These are phyloP conservation scores for Psettodes erumei DNA, from an alignment of 2,113 vertebrate genomes.

Conservation along the genomic window DNA sequence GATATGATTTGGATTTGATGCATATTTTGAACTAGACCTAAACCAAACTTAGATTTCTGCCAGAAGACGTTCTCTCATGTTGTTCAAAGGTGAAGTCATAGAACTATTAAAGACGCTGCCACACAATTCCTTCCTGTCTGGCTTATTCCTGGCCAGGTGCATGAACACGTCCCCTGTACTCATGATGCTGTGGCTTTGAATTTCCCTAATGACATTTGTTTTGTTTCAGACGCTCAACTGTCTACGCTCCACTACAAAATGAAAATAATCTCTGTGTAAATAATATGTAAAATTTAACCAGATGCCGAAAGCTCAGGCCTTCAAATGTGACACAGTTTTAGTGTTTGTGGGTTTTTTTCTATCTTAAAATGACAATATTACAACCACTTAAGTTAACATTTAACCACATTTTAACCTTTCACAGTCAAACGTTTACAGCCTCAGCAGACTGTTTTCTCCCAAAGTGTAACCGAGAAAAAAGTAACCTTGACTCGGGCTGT, in stretches of 20 bases:
- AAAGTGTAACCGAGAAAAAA: background rate
- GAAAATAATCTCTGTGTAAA: background rate
- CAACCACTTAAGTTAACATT: background rate
- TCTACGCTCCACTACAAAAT: background rate
- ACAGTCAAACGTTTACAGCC: background rate
- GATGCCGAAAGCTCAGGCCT: background rate
- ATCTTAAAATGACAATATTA: slow-evolving; percentile 16
- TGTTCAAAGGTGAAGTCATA: slow-evolving; percentile 36
- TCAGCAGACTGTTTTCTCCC: background rate
- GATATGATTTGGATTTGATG: too few relatives aligned
- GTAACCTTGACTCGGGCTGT: too few relatives aligned
- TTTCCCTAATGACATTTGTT: slow-evolving; percentile 11
- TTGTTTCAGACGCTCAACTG: background rate
- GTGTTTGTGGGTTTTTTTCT: slow-evolving; percentile 1
- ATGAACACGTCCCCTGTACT: too few relatives aligned
- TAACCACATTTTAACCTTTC: background rate
- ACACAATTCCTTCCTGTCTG: slow-evolving; percentile 1
- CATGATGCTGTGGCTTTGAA: background rate
- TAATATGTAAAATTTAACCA: background rate
- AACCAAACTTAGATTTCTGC: background rate
- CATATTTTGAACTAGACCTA: too few relatives aligned
- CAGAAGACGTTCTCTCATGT: background rate
- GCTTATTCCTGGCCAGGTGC: background rate
- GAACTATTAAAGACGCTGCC: background rate
- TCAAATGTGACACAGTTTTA: too few relatives aligned